Evolutionary conservation across 2,113 vertebrate genomes (phyloP), one percentile per base, ranked within the genome.

Genomic region (Sinocyclocheilus anophthalmus): DNA sequence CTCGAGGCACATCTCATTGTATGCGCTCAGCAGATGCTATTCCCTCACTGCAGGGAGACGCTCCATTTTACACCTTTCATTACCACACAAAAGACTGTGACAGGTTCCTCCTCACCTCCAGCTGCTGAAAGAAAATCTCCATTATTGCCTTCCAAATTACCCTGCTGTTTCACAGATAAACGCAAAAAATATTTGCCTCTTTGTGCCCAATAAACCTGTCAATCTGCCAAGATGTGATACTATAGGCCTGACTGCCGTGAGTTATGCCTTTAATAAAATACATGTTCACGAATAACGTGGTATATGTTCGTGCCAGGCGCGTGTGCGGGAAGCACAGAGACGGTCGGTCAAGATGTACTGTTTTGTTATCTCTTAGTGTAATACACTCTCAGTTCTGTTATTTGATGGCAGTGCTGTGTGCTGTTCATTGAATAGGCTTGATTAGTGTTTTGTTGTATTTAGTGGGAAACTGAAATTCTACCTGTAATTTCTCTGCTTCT

Each of bases 91-190:
- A 87, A 81, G 24, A 84, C 37, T 81, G 67, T 88, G 84, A 89
- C 87, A 83, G 85, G 55, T 76, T 78, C 77, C 84, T 83, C 24
- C 86, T 88, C 75, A 88, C 67, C 88, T 87, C 84, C 77, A 88
- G 85, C 87, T 48, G 53, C 85, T 78, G 87, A 89, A 85, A 84
- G 57, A 65, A 90, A 88, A 87, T 81, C 73, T 84, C 79, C 45
- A 81, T 88, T 91, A 89, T 90, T 91, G 89, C 86, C 72, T 85
- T 85, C 77, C 45, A 88, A 92, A 92, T 90, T 88, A 89, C 76
- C 72, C 61, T 30, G 70, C 85, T 86, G 90, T 86, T 57, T 83
- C 87, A 80, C 86, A 45, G 85, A 88, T 88, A 91, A 91, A 87
- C 48, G 37, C 85, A 89, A 76, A 84, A 76, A 72, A 83, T 85